These are phyloP conservation scores for Anguilla obscura DNA, from an alignment of 2,797 vertebrate species.

Conservation along the genomic window DNA sequence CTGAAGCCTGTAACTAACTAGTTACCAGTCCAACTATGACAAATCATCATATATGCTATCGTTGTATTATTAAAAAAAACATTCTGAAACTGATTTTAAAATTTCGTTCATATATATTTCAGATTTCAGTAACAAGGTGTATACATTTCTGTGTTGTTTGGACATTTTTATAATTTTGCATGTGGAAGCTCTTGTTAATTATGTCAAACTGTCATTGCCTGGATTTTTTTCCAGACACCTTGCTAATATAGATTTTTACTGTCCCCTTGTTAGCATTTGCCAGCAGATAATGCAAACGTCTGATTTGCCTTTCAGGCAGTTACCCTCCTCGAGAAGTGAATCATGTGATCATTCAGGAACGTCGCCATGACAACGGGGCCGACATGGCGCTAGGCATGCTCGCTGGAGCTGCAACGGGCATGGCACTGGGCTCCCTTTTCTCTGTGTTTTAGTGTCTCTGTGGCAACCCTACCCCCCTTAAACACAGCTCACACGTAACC, in stretches of 20 bases:
- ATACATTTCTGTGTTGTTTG: background rate
- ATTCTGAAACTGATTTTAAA: background rate
- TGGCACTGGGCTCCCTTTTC: slow-evolving; percentile 93
- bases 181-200: background rate
- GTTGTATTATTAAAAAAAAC: background rate
- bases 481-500: background rate
- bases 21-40: background rate
- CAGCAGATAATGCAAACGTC: background rate
- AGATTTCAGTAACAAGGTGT: background rate
- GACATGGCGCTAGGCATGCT: slow-evolving; percentile 90
- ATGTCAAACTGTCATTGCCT: background rate
- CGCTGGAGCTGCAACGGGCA: slow-evolving; percentile 89
- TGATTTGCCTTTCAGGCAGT: slow-evolving; percentile 65
- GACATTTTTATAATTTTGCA: background rate
- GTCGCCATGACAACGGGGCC: slow-evolving; percentile 79
- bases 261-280: background rate
- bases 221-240: background rate
- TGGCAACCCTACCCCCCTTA: background rate
- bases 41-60: background rate
- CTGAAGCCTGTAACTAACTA: background rate
- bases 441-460: slow-evolving; percentile 82
- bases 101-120: background rate
- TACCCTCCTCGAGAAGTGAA: slow-evolving; percentile 78
- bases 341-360: slow-evolving; percentile 85
- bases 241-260: background rate